These are phyloP conservation scores for Gallinago nigripennis DNA, from an alignment of 2,797 vertebrate species.

Conservation along the genomic window DNA sequence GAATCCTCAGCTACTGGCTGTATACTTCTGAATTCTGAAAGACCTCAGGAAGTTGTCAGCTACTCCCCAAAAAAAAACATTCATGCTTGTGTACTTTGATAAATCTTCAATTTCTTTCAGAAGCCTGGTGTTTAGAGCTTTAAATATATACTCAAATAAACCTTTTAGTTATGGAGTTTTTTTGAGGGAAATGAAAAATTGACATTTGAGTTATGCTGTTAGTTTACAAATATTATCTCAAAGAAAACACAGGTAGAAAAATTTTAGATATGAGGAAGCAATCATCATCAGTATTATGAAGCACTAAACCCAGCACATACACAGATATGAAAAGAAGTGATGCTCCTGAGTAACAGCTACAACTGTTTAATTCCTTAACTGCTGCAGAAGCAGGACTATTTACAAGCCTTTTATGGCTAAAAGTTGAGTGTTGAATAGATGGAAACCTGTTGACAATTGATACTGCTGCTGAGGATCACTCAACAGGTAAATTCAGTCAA, in stretches of 20 bases:
- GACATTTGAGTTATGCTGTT: neutral
- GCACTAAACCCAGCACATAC: neutral
- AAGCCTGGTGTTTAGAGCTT: neutral
- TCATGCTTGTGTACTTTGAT: neutral
- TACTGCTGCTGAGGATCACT: neutral
- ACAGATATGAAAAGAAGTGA: neutral
- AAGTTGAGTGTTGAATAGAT: neutral
- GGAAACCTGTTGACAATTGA: no score
- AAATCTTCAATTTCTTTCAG: neutral
- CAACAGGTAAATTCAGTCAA: neutral
- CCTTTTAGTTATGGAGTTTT: neutral
- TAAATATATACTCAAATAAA: neutral
- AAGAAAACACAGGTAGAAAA: neutral
- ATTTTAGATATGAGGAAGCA: neutral
- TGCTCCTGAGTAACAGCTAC: neutral
- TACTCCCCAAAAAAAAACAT: neutral
- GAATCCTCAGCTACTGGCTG: neutral
- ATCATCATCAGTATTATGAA: neutral
- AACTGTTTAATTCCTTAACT: neutral
- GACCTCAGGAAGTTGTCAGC: neutral
- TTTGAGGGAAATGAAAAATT: neutral
- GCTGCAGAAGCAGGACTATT: neutral
- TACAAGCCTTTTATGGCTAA: neutral
- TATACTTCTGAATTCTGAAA: neutral
- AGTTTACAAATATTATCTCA: neutral